Base-by-base conservation (phyloP, 30 jellyfish, hydroid and myxozoan genomes). In the Aurelia coerulea region DNA sequence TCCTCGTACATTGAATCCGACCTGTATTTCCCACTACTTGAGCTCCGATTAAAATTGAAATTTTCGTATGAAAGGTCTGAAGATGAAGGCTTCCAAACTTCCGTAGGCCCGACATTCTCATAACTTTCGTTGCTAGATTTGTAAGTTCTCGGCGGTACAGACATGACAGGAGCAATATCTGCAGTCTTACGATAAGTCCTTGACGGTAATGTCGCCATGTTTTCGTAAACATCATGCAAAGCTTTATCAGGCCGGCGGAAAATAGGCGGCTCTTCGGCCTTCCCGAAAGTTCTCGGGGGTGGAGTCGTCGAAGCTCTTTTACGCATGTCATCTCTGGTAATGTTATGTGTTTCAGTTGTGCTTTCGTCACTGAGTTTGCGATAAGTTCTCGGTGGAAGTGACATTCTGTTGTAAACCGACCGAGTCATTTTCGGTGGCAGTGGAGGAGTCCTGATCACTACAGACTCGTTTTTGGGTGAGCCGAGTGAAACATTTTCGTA, bases 141-240 rank as follows among this genome's bases (percentile, higher is more conserved):
- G 83, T 84, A 84, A 12, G 93, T 73, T 73, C 84, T 71, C 32
- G 92, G 86, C 7, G 85, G 92, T 15, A 83, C 81, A 10, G 81
- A 33, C 65, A 52, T 31, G n/a, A 42, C 58, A 0, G 82, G 34
- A 71, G 65, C 39, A 71, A 71, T n/a, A 17, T 18, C 59, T 12
- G 12, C 88, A 41, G 54, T 2, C 10, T 62, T 17, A 19, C 86
- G 92, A 71, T 83, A 83, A 17, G 92, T 83, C 42, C 85, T 83
- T 52, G 81, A 32, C 0, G 81, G 81, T 29, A 71, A 4, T 9
- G n/a, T 71, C 32, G 37, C 2, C 23, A 14, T 15, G 16, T 41
- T 71, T 14, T 71, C 65, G 59, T 68, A 29, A 15, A 16, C 78
- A 16, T 33, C 56, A 14, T 3, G 0, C 3, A 17, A 32, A 68